phyloP scores from a whole-genome alignment of 2,797 vertebrate species.

The Myotis planiceps region DNA sequence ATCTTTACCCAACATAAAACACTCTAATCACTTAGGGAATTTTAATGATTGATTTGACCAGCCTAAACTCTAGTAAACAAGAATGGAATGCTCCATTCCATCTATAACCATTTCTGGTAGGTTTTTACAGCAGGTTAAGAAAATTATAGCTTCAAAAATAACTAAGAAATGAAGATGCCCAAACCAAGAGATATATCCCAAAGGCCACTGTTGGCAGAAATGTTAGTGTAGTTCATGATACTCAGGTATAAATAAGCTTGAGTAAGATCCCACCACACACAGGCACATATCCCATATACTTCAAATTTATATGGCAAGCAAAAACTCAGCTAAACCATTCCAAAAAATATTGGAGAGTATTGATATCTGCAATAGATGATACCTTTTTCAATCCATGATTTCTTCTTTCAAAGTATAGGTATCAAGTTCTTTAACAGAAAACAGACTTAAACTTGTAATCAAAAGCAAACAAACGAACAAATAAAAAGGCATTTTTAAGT shows the following conservation, averaged over 20 bases:
- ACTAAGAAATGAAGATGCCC: neutral
- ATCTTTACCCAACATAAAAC: neutral
- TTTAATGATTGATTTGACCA: neutral
- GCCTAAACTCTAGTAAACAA: neutral
- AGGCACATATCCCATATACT: neutral
- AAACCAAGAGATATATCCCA: neutral
- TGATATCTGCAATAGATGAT: slow-evolving; percentile 34
- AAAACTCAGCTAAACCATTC: slow-evolving; percentile 28
- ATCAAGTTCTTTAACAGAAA: slow-evolving; percentile 34
- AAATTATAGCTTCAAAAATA: slow-evolving; percentile 10
- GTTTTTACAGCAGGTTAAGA: neutral
- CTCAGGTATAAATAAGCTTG: slow-evolving; percentile 52
- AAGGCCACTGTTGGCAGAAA: neutral
- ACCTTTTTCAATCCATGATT: neutral
- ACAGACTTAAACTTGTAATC: slow-evolving; percentile 46
- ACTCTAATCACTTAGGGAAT: neutral
- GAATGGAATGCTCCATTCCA: neutral
- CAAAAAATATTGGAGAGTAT: slow-evolving; percentile 36
- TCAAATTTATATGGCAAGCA: slow-evolving; percentile 73
- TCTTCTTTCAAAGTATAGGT: neutral
- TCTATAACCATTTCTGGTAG: neutral
- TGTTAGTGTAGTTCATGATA: neutral
- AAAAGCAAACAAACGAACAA: neutral
- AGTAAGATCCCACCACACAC: slow-evolving; percentile 56
- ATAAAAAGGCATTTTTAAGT: slow-evolving; percentile 52